Evolutionary conservation across 35 echinoderm and acorn worm genomes (phyloP), one percentile per base, ranked within the genome.

Genomic region (Anneissia japonica): DNA sequence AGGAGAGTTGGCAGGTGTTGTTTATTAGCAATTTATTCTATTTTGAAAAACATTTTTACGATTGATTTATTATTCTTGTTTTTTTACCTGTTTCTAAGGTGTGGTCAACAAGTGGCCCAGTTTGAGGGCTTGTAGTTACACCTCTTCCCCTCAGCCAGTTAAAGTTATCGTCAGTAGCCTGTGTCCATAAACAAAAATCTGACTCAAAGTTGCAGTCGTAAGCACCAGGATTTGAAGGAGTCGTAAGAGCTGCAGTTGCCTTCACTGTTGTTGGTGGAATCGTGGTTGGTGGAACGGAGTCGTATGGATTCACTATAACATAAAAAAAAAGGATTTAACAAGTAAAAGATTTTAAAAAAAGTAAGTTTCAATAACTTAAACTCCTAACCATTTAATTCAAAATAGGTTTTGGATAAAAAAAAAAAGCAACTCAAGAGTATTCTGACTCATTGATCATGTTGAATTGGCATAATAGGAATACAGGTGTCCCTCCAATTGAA

Each of bases 121-220:
- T 90, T 31, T 30, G n/a, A 11, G 38, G 29, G 38, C 81, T 91
- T 6, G 39, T 38, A 19, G 94, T 97, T 30, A 41, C 72, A 11
- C 87, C 88, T 72, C 76, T 73, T 38, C 74, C 46, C 72, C 94
- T 82, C 4, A 23, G 77, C 94, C 94, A 97, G 77, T 97, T 84
- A 92, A 92, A 97, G 43, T 97, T 46, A 46, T 92, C 90, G 31
- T 89, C 84, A 38, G 39, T 64, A 35, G 87, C 77, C 32, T 97
- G 94, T n/a, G 87, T 87, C 56, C 85, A 97, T 30, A 36, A 36
- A 35, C 90, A 92, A 31, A 89, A 75, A 40, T 76, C 86, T 6
- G 11, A 13, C 87, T 97, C 94, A 90, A 97, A 97, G 0, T 91
- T 31, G 72, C 45, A 72, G 32, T 55, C 35, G 14, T 34, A 34